These are phyloP conservation scores for Gnathonemus longibarbis DNA, from an alignment of 2,113 vertebrate genomes.

Conservation along the genomic window DNA sequence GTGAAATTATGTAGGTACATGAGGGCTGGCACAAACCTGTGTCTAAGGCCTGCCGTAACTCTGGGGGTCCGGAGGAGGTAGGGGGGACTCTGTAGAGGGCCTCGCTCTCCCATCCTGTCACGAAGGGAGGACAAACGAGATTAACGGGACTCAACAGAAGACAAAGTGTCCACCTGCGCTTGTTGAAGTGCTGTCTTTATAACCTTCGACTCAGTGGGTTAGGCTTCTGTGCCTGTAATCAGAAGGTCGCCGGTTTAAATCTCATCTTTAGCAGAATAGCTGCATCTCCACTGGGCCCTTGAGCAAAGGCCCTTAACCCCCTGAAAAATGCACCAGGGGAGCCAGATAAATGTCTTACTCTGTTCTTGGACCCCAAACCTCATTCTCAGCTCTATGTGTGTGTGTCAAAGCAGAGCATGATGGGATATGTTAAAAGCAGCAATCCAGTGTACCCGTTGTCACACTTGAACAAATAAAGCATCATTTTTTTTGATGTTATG, in stretches of 20 bases:
- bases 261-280: not conserved
- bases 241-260: not conserved
- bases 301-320: not conserved
- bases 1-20: no score
- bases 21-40: conserved; percentile 44
- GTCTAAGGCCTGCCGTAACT: conserved; percentile 57
- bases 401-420: not conserved
- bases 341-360: not conserved
- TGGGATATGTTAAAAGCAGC: not conserved
- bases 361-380: not conserved
- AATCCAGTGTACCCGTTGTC: not conserved
- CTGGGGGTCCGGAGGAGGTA: conserved; percentile 31
- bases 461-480: not conserved
- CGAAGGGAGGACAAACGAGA: conserved; percentile 8
- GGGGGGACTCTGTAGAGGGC: conserved; percentile 38
- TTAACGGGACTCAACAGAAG: not conserved
- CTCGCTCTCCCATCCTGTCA: conserved; percentile 54
- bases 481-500: not conserved
- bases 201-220: not conserved
- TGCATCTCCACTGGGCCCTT: not conserved
- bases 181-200: not conserved
- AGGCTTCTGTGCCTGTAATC: not conserved
- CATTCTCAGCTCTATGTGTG: not conserved
- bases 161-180: not conserved
- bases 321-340: not conserved